Evolutionary conservation across 2,888 invertebrate species (phyloP).

Genomic region (Crepidodera aurea): DNA sequence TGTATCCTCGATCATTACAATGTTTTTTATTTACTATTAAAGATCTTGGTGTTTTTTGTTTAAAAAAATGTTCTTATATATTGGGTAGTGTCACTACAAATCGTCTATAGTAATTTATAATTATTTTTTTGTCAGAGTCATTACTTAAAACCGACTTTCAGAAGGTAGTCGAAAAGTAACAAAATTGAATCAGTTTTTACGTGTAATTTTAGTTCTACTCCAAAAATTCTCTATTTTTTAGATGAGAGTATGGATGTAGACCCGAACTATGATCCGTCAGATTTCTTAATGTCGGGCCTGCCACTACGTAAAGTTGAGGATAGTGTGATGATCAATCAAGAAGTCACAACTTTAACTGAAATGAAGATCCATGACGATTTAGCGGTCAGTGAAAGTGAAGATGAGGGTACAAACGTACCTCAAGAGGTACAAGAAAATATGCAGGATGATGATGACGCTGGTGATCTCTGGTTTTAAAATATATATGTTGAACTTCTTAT

Average conservation of each 20-base stretch:
- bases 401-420: conserved; percentile 60
- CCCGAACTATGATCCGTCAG: conserved; percentile 86
- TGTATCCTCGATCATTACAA: no score
- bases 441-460: conserved; percentile 64
- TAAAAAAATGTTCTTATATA: no score
- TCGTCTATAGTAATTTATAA: no score
- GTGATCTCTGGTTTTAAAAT: conserved; percentile 68
- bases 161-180: no score
- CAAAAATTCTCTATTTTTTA: no score
- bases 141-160: no score
- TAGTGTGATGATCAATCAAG: conserved; percentile 44
- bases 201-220: no score
- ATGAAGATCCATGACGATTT: conserved; percentile 77
- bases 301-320: conserved; percentile 49
- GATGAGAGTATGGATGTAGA: conserved; percentile 80
- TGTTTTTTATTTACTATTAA: no score
- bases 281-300: conserved; percentile 73
- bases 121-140: no score
- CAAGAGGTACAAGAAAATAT: conserved; percentile 40
- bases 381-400: conserved; percentile 81
- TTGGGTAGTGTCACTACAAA: no score
- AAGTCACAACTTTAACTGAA: conserved; percentile 54
- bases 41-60: no score
- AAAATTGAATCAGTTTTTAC: no score
- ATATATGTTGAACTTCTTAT: not conserved